Evolutionary conservation across 2,113 vertebrate genomes (phyloP), one percentile per base, ranked within the genome.

Genomic region (Anoura caudifer): DNA sequence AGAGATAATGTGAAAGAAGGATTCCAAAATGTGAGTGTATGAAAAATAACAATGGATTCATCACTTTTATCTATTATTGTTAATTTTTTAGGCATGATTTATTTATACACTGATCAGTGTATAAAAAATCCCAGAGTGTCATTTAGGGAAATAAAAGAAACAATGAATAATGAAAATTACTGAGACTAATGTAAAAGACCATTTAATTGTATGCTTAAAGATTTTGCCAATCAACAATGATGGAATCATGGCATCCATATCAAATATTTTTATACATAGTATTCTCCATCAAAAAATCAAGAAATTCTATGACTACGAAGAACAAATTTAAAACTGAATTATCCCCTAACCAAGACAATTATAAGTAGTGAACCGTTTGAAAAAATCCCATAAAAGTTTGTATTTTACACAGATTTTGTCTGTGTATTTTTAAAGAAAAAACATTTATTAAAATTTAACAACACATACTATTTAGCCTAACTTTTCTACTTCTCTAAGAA

Each of bases 141-240:
- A 76, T 81, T 77, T 67, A 69, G 28, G 52, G 15, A 92, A 90
- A 94, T 85, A 81, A 91, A 85, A 93, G 24, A 93, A 97, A 91
- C 28, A 92, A 83, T 36, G 19, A 80, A 54, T 85, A 7, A 72
- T 70, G 19, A 92, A 96, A 94, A 80, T 90, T 70, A 38, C 38
- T 61, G 17, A 92, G 26, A 2, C 67, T 93, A 50, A 83, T 70
- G 4, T 91, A 70, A 93, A 94, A 65, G 73, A 94, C 38, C 12
- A 31, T 77, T 93, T 77, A 79, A 82, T 87, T 61, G 11, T 72
- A 72, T 52, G 28, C 12, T 75, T 94, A 83, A 89, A 56, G 20
- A 31, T 87, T 10, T 95, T 94, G 50, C 28, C 82, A 95, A n/a
- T 6, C 33, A 90, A 65, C 12, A 87, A 59, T 41, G 43, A 65